Evolutionary conservation across 2,113 vertebrate genomes (phyloP).

Genomic region (Gavia stellata): DNA sequence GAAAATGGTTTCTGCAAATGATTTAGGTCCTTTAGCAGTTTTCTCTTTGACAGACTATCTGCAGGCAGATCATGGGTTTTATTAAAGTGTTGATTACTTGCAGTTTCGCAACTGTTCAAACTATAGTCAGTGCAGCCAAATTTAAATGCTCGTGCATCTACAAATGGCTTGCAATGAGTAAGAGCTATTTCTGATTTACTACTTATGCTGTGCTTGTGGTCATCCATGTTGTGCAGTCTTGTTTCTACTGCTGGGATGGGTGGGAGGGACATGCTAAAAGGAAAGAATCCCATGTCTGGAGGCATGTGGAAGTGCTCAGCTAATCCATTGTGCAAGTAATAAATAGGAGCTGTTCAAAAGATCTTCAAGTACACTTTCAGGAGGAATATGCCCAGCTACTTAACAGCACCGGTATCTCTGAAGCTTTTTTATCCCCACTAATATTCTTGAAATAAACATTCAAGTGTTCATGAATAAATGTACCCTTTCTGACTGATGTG

Average conservation of each 20-base stretch:
- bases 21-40: slow-evolving; percentile 29
- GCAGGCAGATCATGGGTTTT: slow-evolving; percentile 24
- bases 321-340: slow-evolving; percentile 7
- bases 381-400: slow-evolving; percentile 43
- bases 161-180: neutral
- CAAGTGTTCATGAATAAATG: slow-evolving; percentile 37
- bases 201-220: neutral
- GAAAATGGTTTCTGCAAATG: slow-evolving; percentile 4
- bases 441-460: slow-evolving; percentile 66
- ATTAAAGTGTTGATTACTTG: slow-evolving; percentile 52
- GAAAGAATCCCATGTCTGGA: neutral
- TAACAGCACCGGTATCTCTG: slow-evolving; percentile 1
- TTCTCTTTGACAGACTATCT: slow-evolving; percentile 35
- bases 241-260: neutral
- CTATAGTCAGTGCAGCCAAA: neutral
- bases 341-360: slow-evolving; percentile 9
- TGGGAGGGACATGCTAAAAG: neutral
- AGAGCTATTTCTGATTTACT: slow-evolving; percentile 10
- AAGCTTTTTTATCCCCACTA: slow-evolving; percentile 39
- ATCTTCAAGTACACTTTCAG: slow-evolving; percentile 18
- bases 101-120: slow-evolving; percentile 40
- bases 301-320: neutral
- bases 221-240: neutral
- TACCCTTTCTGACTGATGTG: slow-evolving; percentile 40
- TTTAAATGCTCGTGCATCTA: neutral